Evolutionary conservation across 2,888 invertebrate genomes (phyloP), one percentile per base, ranked within the genome.

Genomic region (Cryptocephalus moraei): DNA sequence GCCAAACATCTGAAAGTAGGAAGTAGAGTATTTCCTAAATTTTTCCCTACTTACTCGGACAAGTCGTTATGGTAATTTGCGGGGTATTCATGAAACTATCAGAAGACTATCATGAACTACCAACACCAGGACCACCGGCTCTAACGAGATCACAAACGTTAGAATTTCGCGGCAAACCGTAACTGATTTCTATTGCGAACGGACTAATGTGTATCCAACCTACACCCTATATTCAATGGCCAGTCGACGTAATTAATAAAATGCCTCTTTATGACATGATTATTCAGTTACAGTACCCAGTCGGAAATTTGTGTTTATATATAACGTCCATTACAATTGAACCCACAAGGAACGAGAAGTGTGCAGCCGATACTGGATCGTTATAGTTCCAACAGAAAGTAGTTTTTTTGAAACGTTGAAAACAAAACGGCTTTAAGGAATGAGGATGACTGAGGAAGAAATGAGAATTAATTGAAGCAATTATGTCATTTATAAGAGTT

Each of bases 271-370:
- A 43, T 43, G 13, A 43, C 11, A 32, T 34, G 43, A 43, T 43
- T 43, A 43, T 43, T 43, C 43, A 43, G 43, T 43, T 43, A 34
- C 36, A 9, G 31, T 43, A 34, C 33, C 12, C 32, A 22, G 43
- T 43, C 43, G 43, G 43, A 43, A 43, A 43, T 43, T 34, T 43
- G 34, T 43, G 13, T 33, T 43, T 43, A 43, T 43, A 33, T 43
- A 42, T 13, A 9, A 31, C 32, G 42, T 22, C 22, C 22, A 22
- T 22, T 22, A 22, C 22, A 22, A 22, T 22, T 22, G 22, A 22
- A 22, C 22, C 22, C 22, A 22, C 22, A 22, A 22, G 22, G 22
- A 22, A 22, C 22, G 22, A 22, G 22, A 22, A 22, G 22, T 22
- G 22, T 22, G 6, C 22, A 22, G 22, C 6, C 22, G 22, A 22